These are phyloP conservation scores for Phylloscopus whistleri DNA, from an alignment of 2,113 vertebrate genomes.

Conservation along the genomic window DNA sequence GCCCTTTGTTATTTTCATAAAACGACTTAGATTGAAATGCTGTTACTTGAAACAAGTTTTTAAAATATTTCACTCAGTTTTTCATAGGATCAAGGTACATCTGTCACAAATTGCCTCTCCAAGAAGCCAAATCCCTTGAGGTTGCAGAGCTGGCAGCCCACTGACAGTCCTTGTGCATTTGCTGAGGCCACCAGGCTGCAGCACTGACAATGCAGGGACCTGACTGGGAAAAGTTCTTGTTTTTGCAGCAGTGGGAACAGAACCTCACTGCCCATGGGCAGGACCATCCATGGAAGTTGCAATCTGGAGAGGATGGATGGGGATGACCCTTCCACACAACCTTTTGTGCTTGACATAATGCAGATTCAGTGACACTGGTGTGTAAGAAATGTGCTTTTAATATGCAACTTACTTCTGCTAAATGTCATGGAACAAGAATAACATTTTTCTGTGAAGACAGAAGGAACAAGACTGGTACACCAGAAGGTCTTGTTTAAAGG, in stretches of 20 bases:
- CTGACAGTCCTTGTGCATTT: neutral
- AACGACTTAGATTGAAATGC: neutral
- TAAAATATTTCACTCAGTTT: neutral
- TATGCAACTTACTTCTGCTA: neutral
- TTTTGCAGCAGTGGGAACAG: neutral
- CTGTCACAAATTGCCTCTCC: neutral
- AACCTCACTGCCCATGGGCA: neutral
- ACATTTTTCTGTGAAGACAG: neutral
- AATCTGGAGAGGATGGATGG: neutral
- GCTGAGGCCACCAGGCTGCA: neutral
- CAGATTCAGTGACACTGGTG: neutral
- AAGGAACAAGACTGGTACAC: neutral
- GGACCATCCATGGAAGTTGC: fast-evolving
- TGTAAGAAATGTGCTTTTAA: slow-evolving; percentile 24
- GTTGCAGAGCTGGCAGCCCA: neutral
- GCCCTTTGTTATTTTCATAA: neutral
- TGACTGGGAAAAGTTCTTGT: neutral
- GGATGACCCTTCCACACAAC: neutral
- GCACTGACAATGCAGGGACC: neutral
- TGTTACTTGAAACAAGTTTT: neutral
- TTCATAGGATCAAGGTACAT: neutral
- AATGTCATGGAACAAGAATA: neutral
- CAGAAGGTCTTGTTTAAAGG: neutral
- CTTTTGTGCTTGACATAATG: neutral
- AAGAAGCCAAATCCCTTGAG: neutral